phyloP scores from a whole-genome alignment of 2,113 vertebrate genomes.

The Nicator chloris region DNA sequence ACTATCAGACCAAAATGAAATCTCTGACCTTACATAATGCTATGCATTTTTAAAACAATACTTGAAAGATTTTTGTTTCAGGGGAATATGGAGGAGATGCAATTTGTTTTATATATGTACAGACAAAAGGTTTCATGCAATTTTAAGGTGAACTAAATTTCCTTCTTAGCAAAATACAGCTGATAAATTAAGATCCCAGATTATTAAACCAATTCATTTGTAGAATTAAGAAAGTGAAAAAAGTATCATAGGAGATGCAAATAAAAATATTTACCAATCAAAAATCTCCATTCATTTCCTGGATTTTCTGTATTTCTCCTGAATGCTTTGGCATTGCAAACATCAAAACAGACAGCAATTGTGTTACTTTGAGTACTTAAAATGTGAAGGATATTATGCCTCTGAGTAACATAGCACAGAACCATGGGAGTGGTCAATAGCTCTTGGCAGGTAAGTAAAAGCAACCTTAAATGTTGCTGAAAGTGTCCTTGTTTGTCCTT shows the following conservation, averaged over 20 bases:
- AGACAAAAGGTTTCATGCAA: background rate
- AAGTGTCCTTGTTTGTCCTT: background rate
- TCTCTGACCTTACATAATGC: constrained; percentile 38
- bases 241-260: background rate
- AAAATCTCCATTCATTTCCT: constrained; percentile 1
- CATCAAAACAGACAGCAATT: background rate
- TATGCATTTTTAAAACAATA: constrained; percentile 49
- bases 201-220: background rate
- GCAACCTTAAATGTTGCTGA: background rate
- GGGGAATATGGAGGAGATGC: constrained; percentile 6
- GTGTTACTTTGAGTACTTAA: background rate
- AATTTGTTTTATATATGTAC: background rate
- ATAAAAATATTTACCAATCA: background rate
- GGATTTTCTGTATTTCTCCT: background rate
- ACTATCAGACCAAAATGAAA: constrained; percentile 31
- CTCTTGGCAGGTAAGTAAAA: background rate
- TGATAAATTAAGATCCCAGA: constrained; percentile 47
- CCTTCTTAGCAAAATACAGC: constrained; percentile 11
- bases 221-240: background rate
- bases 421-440: background rate
- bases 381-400: background rate
- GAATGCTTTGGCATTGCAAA: constrained; percentile 5
- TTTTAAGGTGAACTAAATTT: constrained; percentile 43
- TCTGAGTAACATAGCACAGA: background rate
- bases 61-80: constrained; percentile 47